Evolutionary conservation across 2,797 vertebrate species (phyloP).

Genomic region (Dendrocincla tyrannina): DNA sequence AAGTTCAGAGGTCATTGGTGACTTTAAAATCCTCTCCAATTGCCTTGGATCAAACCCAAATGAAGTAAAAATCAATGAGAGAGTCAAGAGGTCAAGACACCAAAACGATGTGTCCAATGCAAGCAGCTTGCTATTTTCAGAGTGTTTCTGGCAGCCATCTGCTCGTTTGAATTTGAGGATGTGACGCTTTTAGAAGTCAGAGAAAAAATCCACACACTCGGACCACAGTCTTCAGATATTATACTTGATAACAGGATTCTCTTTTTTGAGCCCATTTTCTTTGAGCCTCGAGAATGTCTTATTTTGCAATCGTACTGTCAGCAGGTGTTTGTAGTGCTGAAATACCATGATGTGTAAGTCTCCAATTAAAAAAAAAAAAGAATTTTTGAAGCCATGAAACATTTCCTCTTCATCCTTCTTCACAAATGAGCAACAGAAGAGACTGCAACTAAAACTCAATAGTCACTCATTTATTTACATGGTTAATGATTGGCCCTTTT

Average conservation of each 20-base stretch:
- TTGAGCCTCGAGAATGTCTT: neutral
- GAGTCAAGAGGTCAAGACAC: neutral
- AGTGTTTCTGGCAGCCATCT: conserved; percentile 27
- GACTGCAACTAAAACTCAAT: neutral
- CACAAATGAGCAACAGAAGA: neutral
- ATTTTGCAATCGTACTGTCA: neutral
- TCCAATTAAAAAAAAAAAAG: neutral
- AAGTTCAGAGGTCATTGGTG: neutral
- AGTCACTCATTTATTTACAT: neutral
- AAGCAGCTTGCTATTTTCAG: conserved; percentile 18
- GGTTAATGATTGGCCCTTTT: neutral
- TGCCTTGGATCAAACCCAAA: neutral
- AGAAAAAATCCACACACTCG: neutral
- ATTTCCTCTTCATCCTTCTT: neutral
- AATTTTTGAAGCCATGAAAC: neutral
- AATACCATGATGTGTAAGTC: neutral
- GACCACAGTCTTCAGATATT: neutral
- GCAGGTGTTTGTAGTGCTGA: neutral
- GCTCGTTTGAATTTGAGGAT: conserved; percentile 24
- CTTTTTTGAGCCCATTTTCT: neutral
- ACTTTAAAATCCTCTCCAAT: conserved; percentile 13
- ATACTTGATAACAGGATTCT: conserved; percentile 7
- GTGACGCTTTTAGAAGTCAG: conserved; percentile 12
- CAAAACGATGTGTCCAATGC: neutral
- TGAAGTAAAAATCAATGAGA: neutral